Base-by-base conservation (phyloP, 2,888 invertebrate species). In the Campopleginae sp. region DNA sequence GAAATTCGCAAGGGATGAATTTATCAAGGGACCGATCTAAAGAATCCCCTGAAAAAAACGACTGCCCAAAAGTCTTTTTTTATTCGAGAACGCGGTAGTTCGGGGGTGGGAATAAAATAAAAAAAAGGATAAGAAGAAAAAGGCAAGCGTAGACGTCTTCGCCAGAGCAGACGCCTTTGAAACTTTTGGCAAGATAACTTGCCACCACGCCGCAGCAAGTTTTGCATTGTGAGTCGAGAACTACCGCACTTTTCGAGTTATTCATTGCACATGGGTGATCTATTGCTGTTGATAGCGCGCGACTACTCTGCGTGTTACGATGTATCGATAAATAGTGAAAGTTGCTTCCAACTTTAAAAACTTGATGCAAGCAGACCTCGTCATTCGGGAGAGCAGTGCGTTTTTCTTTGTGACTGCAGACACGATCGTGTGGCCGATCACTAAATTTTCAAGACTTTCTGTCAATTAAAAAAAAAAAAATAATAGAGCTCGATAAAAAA, bases 281-380 rank as follows among this genome's bases (percentile, higher is more conserved):
- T 83, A 83, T 83, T 61, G 79, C 83, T 83, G 78, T 83, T 83
- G 83, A 83, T 83, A 83, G 74, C 70, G 46, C 74, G 48, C 72
- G 51, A 44, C 61, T 33, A 33, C 77, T 33, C 23, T 2, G 33
- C 2, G 27, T 61, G 58, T 79, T 74, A 61, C 79, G 74, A 79
- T 83, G 74, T 79, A 83, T 79, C 83, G 83, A 83, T 83, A 83
- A 83, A 79, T 83, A 70, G 48, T 61, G 27, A 68, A 83, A 83
- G 74, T 83, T 46, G 38, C 46, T 68, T 42, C 51, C 19, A 79
- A 58, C 48, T 44, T 14, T 58, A 14, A 6, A 27, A 58, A 27
- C 58, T 58, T 27, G 6, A 14, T 58, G 27, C 58, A 58, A 58
- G 27, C 58, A 58, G 14, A 14, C 58, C 58, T 58, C 27, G 58